These are phyloP conservation scores for Pipistrellus pygmaeus DNA, from an alignment of 2,797 vertebrate genomes.

Conservation along the genomic window DNA sequence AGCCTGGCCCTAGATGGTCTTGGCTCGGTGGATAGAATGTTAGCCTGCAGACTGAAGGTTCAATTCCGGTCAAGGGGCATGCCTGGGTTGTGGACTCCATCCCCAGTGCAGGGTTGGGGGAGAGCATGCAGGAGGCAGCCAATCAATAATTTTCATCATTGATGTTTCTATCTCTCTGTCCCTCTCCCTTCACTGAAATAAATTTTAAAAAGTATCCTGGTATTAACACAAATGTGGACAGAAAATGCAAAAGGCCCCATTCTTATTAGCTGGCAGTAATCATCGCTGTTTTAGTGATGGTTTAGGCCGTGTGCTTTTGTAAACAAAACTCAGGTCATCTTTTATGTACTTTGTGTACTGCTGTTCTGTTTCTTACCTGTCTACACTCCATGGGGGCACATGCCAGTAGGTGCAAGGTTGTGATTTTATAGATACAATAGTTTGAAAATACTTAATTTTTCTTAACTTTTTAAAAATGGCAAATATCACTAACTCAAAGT, in stretches of 20 bases:
- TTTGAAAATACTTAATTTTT: neutral
- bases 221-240: neutral
- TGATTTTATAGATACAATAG: neutral
- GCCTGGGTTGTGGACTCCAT: too few relatives aligned
- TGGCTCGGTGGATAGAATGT: too few relatives aligned
- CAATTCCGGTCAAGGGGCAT: too few relatives aligned
- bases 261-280: neutral
- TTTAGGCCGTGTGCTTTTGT: neutral
- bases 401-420: fast-evolving
- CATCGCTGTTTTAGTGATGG: fast-evolving
- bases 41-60: too few relatives aligned
- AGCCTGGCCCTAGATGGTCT: too few relatives aligned
- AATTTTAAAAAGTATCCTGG: neutral
- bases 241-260: neutral
- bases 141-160: too few relatives aligned
- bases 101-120: too few relatives aligned
- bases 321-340: neutral
- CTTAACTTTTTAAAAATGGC: neutral
- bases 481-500: neutral
- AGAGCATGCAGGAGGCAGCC: too few relatives aligned
- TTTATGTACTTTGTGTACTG: too few relatives aligned
- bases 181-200: too few relatives aligned
- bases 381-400: fast-evolving
- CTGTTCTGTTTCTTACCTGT: neutral
- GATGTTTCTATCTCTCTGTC: too few relatives aligned